Evolutionary conservation across 2,113 vertebrate species (phyloP), one percentile per base, ranked within the genome.

Genomic region (Plecturocebus donacophilus): DNA sequence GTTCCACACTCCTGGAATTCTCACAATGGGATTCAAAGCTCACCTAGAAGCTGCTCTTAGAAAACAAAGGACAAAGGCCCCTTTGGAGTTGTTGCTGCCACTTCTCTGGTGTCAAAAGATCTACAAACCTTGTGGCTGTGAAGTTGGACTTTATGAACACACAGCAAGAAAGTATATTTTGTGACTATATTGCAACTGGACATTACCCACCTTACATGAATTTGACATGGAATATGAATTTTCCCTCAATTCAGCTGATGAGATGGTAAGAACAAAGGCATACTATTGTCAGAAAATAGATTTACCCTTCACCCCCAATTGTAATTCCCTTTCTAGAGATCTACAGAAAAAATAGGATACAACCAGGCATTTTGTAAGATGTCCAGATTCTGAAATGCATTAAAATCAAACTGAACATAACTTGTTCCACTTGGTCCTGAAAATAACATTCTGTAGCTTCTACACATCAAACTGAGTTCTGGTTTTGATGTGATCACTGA

Each of bases 141-240:
- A 93, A 94, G 77, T 19, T 64, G 76, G 93, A 38, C 76, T 66
- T 92, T 94, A 82, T 16, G 81, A 95, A 88, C 38, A 92, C 64
- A 95, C 16, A 90, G 75, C 38, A 90, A 87, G 49, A 95, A 93
- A 58, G 84, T 61, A 77, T 75, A 90, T 73, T 87, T 97, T 85
- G 79, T 92, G 80, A 95, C 56, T 47, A 61, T 89, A 58, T 52
- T 49, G 19, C 87, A 92, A 66, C 76, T 85, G 90, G 90, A 92
- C 71, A 82, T 90, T 86, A 93, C 52, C 96, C 68, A 91, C 76
- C 81, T 93, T 90, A 85, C 71, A 94, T 87, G 84, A 95, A 61
- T 92, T 75, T 96, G 70, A 97, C 52, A 64, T 49, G 42, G 71
- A 95, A 81, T 95, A 94, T 92, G 87, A 96, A 88, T 97, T 98